phyloP scores from a whole-genome alignment of 23 tunicate species.

The Halocynthia roretzi region DNA sequence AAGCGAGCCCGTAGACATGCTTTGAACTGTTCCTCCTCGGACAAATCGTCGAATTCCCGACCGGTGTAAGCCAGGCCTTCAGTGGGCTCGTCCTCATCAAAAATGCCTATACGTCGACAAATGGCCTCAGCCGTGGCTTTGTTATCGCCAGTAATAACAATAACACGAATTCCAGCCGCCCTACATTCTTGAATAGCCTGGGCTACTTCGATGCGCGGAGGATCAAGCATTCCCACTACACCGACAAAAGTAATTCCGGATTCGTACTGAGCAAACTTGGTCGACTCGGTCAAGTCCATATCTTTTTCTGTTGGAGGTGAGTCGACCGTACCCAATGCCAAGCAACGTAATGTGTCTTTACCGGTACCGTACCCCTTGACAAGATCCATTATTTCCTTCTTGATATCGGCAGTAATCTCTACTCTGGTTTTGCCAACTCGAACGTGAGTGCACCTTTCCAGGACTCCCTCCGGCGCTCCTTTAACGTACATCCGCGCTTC shows the following conservation, averaged over 20 bases:
- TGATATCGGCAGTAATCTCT: slow-evolving; percentile 47
- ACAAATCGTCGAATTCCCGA: slow-evolving; percentile 83
- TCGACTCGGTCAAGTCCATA: slow-evolving; percentile 76
- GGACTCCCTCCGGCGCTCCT: slow-evolving; percentile 92
- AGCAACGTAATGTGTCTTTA: slow-evolving; percentile 85
- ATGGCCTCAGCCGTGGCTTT: slow-evolving; percentile 98
- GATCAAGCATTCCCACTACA: slow-evolving; percentile 93
- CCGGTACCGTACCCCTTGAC: slow-evolving; percentile 94
- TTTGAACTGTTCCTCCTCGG: slow-evolving; percentile 45
- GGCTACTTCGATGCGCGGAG: slow-evolving; percentile 75
- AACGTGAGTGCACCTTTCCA: slow-evolving; percentile 84
- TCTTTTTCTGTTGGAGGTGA: slow-evolving; percentile 27
- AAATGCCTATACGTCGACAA: slow-evolving; percentile 86
- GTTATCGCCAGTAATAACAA: slow-evolving; percentile 98
- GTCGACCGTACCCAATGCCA: slow-evolving; percentile 88
- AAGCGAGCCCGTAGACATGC: slow-evolving; percentile 85
- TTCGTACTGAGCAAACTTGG: slow-evolving; percentile 78
- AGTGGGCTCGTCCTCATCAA: slow-evolving; percentile 76
- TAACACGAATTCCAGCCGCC: slow-evolving; percentile 90
- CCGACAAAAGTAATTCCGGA: slow-evolving; percentile 92
- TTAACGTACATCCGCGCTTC: slow-evolving; percentile 72
- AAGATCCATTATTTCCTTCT: slow-evolving; percentile 34
- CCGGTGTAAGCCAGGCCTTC: slow-evolving; percentile 81
- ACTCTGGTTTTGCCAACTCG: slow-evolving; percentile 58
- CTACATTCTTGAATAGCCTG: slow-evolving; percentile 86